Conservation (phyloP, 2,797 vertebrate species). For the Anguilla anguilla region DNA sequence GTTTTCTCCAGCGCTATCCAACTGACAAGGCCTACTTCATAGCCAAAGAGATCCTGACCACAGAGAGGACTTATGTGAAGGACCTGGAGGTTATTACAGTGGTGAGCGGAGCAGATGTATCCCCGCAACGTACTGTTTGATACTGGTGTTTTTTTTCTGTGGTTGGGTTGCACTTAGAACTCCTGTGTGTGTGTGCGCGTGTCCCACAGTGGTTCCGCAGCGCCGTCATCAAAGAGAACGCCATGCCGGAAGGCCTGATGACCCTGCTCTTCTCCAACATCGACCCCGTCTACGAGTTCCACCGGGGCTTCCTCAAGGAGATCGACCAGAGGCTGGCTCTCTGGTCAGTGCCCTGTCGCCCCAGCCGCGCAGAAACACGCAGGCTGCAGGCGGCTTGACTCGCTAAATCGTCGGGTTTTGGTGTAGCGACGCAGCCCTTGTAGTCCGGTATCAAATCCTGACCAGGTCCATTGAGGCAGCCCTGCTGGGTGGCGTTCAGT, state of each 20-base stretch:
- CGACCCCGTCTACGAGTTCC: constrained; percentile 93
- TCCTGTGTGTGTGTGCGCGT: not conserved
- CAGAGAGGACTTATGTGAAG: constrained; percentile 93
- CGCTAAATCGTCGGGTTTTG: not conserved
- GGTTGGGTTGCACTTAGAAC: not conserved
- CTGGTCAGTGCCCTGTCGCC: constrained; percentile 73
- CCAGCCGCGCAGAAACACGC: not conserved
- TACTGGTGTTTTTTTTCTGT: not conserved
- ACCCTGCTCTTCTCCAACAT: constrained; percentile 92
- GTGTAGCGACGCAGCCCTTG: not conserved
- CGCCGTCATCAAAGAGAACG: constrained; percentile 87
- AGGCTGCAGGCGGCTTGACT: not conserved
- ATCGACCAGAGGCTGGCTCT: constrained; percentile 89
- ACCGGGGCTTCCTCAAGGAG: constrained; percentile 90
- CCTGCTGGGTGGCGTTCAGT: not conserved
- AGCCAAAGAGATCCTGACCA: constrained; percentile 95
- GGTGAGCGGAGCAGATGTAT: constrained; percentile 70
- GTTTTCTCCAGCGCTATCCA: constrained; percentile 72
- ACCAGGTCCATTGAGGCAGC: not conserved
- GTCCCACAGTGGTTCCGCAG: constrained; percentile 90
- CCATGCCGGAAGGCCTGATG: constrained; percentile 88
- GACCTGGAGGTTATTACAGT: constrained; percentile 97
- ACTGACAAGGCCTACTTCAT: constrained; percentile 93
- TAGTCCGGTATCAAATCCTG: not conserved
- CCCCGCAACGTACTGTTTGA: constrained; percentile 4